Conservation (phyloP, 2,113 vertebrate species). For the Eudyptes chrysolophus region DNA sequence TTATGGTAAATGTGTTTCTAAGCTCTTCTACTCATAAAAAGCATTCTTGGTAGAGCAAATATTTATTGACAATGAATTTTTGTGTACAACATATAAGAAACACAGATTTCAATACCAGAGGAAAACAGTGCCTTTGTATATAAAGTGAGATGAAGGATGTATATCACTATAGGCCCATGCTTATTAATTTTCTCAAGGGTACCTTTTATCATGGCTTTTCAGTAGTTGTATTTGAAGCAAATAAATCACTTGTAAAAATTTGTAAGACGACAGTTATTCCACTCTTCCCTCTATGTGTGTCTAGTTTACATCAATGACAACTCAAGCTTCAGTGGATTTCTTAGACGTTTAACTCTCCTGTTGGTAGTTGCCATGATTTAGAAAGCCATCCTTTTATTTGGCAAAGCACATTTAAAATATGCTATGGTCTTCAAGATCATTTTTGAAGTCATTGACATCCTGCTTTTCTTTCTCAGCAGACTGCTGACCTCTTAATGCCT, state of each 20-base stretch:
- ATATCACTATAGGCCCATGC: background rate
- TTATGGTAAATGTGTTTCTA: background rate
- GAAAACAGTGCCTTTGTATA: background rate
- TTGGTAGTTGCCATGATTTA: background rate
- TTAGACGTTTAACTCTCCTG: background rate
- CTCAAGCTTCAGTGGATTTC: background rate
- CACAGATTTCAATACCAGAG: background rate
- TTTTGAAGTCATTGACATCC: background rate
- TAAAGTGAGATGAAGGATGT: background rate
- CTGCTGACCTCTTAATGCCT: slow-evolving; percentile 33
- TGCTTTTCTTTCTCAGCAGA: slow-evolving; percentile 14
- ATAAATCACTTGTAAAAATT: background rate
- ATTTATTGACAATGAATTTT: slow-evolving; percentile 7
- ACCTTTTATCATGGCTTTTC: background rate
- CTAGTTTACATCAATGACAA: background rate
- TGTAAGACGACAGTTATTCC: background rate
- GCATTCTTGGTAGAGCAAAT: background rate
- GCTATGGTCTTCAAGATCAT: background rate
- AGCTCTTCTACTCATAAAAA: background rate
- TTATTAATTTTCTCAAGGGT: background rate
- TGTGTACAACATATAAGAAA: background rate
- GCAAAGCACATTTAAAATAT: background rate
- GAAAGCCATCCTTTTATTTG: background rate
- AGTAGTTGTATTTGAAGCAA: background rate
- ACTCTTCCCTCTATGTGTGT: background rate